These are phyloP conservation scores for Heteropelma amictum DNA, from an alignment of 2,888 invertebrate genomes.

Conservation along the genomic window DNA sequence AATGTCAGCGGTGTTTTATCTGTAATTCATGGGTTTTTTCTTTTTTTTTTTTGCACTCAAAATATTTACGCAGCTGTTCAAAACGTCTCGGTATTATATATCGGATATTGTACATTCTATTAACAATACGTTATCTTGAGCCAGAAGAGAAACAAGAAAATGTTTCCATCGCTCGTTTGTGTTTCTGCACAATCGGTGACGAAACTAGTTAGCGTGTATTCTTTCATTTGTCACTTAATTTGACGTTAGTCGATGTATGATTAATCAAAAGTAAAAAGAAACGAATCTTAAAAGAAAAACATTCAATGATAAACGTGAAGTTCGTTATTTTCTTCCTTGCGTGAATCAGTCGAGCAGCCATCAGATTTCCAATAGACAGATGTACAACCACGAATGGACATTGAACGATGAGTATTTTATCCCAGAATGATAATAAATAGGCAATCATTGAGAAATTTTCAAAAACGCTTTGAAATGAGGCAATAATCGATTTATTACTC, in stretches of 20 bases:
- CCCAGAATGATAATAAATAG: no score
- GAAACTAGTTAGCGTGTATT: conserved; percentile 36
- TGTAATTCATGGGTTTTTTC: background rate
- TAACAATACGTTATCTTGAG: conserved; percentile 33
- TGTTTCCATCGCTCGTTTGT: conserved; percentile 20
- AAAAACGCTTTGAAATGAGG: no score
- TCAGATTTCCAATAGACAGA: background rate
- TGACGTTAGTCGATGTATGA: conserved; percentile 35
- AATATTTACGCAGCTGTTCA: conserved; percentile 23
- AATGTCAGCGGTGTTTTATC: conserved; percentile 23
- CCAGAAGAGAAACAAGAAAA: conserved; percentile 11
- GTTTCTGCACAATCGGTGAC: conserved; percentile 9
- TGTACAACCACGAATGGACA: no score
- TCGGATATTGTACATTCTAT: conserved; percentile 46
- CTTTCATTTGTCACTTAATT: conserved; percentile 46
- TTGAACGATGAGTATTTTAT: no score
- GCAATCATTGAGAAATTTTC: no score
- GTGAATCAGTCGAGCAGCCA: background rate
- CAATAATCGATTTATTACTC: no score
- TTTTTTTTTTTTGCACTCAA: background rate
- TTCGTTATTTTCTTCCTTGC: conserved; percentile 6
- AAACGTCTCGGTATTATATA: background rate
- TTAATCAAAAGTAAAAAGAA: conserved; percentile 20
- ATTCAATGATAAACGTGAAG: background rate
- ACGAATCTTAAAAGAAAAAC: background rate